Evolutionary conservation across 2,113 vertebrate genomes (phyloP).

Genomic region (Rhegmatorhina hoffmannsi): DNA sequence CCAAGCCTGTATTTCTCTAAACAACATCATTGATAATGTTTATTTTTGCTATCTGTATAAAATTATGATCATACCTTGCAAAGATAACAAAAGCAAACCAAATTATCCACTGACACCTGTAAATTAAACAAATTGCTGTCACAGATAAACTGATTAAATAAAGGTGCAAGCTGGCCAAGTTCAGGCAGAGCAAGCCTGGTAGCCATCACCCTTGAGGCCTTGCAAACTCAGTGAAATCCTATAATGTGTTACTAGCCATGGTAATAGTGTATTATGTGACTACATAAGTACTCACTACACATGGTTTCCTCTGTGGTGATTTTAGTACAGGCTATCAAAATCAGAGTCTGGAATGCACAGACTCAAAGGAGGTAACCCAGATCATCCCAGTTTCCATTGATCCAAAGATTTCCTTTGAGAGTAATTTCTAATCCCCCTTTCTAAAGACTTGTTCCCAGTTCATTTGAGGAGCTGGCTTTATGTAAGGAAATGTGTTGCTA

Average conservation of each 20-base stretch:
- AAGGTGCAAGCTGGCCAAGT: background rate
- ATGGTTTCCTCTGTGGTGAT: background rate
- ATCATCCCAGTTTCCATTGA: background rate
- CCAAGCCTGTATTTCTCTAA: background rate
- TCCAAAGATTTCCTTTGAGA: background rate
- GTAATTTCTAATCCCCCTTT: background rate
- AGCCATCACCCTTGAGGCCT: background rate
- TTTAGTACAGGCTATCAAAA: background rate
- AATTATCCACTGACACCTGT: background rate
- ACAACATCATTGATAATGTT: background rate
- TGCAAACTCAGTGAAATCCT: background rate
- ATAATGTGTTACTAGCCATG: background rate
- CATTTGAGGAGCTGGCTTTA: background rate
- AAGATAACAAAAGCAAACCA: background rate
- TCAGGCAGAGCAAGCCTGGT: background rate
- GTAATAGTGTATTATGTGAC: too few relatives aligned
- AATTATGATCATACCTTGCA: background rate
- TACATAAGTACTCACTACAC: rapidly evolving
- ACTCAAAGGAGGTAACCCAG: background rate
- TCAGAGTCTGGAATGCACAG: background rate
- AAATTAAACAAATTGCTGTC: background rate
- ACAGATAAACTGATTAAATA: background rate
- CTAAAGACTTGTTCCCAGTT: background rate
- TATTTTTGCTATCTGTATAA: background rate
- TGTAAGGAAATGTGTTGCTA: background rate